A percentile compares a stretch with the other conserved stretches of the same genome.
Evolutionary conservation across 2,113 vertebrate genomes (phyloP).

Genomic region (Pyxicephalus adspersus): DNA sequence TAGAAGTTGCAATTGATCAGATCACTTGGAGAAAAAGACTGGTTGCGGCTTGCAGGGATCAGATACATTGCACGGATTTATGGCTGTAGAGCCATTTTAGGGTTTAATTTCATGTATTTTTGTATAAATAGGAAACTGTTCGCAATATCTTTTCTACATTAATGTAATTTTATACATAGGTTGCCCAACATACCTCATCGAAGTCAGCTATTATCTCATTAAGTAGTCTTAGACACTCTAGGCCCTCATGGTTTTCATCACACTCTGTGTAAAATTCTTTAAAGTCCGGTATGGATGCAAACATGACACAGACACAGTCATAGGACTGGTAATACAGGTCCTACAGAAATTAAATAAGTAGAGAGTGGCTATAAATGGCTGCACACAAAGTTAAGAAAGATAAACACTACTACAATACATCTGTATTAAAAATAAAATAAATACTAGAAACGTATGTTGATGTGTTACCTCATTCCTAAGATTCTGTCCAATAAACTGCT

Average conservation of each 20-base stretch:
- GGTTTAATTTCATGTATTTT: no score
- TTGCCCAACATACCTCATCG: slow-evolving; percentile 76
- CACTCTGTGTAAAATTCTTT: slow-evolving; percentile 89
- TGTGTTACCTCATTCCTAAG: slow-evolving; percentile 78
- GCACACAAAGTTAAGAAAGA: background rate
- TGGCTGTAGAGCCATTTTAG: no score
- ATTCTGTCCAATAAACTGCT: slow-evolving; percentile 83
- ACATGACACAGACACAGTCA: slow-evolving; percentile 86
- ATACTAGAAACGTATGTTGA: no score
- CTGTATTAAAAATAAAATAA: background rate
- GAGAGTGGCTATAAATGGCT: no score
- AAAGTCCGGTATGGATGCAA: slow-evolving; percentile 88
- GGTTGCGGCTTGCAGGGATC: no score
- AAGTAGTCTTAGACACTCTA: slow-evolving; percentile 88
- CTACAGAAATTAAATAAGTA: slow-evolving; percentile 64
- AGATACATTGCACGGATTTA: no score
- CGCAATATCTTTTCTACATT: no score
- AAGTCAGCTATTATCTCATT: slow-evolving; percentile 92
- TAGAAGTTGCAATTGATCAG: no score
- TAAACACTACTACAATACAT: background rate
- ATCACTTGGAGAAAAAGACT: no score
- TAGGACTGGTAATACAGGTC: slow-evolving; percentile 89
- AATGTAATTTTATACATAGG: no score
- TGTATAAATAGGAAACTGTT: no score
- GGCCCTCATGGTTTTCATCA: slow-evolving; percentile 79